Base-by-base conservation (phyloP, 1,140 invertebrate species). In the Thaumatotibia leucotreta region DNA sequence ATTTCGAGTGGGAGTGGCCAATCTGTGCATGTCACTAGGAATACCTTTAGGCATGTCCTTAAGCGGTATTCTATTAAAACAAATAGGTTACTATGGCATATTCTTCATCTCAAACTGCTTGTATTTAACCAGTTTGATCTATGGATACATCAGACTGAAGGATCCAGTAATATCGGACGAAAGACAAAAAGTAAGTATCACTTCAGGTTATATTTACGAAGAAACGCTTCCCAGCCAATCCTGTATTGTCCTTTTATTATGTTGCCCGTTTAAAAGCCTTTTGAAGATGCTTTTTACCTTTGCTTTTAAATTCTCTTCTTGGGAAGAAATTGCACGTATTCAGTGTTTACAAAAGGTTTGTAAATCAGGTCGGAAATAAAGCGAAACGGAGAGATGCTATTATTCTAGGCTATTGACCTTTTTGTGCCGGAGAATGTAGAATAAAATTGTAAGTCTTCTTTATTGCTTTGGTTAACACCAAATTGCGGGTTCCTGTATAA, bases 1-100 rank as follows among this genome's bases (percentile, higher is more conserved):
- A 64, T 90, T 93, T 52, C 73, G 93, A 72, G 89, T 93, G 49
- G 93, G 92, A 54, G 81, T 93, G 22, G 92, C 92, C 9, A 93
- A 93, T 76, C 90, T 93, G 65, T 92, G 92, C 52, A 86, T 93
- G 67, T 92, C 86, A 4, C 73, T 92, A 8, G 91, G 91, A 24
- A 86, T 91, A 61, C 91, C 91, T 4, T 83, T 92, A 23, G 91
- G 91, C 50, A 91, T 89, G 80, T 91, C 89, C 4, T 69, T 91
- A 10, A 91, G 90, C 73, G 91, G 91, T 29, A 88, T 92, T 33
- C 72, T 92, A 11, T 77, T 91, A 29, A 87, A 91, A 54, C 72
- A 87, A 67, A 86, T 91, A 24, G 91, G 90, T 4, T 92, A 89
- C 71, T 92, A 92, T 66, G 90, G 91, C 22, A 88, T 92, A 62